Evolutionary conservation across 1,140 invertebrate species (phyloP).

Genomic region (honey bee (Apis mellifera)): Amel_HAv3.1 CM009942.2:10790001-10790500

Average conservation of each 20-base stretch:
- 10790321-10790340: not conserved
- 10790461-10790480: no score
- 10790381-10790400: no score
- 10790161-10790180: conserved; percentile 62
- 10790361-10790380: not conserved
- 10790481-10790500: no score
- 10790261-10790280: conserved; percentile 44
- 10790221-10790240: conserved; percentile 42
- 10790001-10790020: conserved; percentile 6
- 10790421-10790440: no score
- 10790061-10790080: conserved; percentile 69
- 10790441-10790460: no score
- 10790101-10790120: conserved; percentile 71
- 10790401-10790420: no score
- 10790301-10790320: no score
- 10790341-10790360: accelerated
- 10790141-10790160: conserved; percentile 67
- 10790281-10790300: conserved; percentile 20
- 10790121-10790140: conserved; percentile 68
- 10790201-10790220: conserved; percentile 52
- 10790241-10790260: conserved; percentile 20
- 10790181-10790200: conserved; percentile 63
- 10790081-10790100: conserved; percentile 78
- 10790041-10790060: conserved; percentile 47
- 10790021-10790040: conserved; percentile 7